Percentiles rank a stretch among this genome's conserved stretches.
These are phyloP conservation scores for Zoanthus solanderi DNA, from an alignment of 92 coral and sea anemone species.

Conservation along the genomic window DNA sequence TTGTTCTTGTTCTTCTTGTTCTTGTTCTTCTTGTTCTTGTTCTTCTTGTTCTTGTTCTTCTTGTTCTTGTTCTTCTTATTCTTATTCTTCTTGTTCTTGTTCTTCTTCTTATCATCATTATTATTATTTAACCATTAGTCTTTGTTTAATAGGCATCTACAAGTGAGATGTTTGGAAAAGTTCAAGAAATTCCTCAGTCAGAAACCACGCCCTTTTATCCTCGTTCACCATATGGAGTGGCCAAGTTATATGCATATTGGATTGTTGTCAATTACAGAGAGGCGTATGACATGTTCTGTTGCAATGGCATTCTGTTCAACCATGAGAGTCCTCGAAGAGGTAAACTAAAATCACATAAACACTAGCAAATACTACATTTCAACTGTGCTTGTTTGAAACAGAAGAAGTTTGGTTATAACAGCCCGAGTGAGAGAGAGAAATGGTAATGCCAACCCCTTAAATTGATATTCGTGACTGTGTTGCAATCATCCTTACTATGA, in stretches of 20 bases:
- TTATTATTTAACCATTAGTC: too few species aligned
- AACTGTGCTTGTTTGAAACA: background rate
- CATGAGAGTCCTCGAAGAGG: conserved; percentile 95
- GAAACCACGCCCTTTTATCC: conserved; percentile 97
- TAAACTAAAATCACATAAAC: background rate
- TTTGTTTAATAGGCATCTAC: conserved; percentile 81
- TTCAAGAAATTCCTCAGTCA: conserved; percentile 93
- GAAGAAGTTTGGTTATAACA: background rate
- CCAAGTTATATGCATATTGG: conserved; percentile 97
- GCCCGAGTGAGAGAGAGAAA: background rate
- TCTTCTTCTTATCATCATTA: too few species aligned
- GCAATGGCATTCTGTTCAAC: conserved; percentile 95
- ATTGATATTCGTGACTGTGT: too few species aligned
- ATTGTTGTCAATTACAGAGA: conserved; percentile 96
- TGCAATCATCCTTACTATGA: too few species aligned
- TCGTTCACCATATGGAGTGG: conserved; percentile 97
- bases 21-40: too few species aligned
- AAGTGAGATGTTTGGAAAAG: conserved; percentile 97
- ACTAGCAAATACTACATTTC: background rate
- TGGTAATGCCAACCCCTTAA: too few species aligned
- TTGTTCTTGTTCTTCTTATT: too few species aligned
- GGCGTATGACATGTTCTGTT: conserved; percentile 93
- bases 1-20: too few species aligned
- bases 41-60: too few species aligned
- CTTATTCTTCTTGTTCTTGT: too few species aligned